Evolutionary conservation across 2,888 invertebrate species (phyloP).

Genomic region (Heliconius ismenius): DNA sequence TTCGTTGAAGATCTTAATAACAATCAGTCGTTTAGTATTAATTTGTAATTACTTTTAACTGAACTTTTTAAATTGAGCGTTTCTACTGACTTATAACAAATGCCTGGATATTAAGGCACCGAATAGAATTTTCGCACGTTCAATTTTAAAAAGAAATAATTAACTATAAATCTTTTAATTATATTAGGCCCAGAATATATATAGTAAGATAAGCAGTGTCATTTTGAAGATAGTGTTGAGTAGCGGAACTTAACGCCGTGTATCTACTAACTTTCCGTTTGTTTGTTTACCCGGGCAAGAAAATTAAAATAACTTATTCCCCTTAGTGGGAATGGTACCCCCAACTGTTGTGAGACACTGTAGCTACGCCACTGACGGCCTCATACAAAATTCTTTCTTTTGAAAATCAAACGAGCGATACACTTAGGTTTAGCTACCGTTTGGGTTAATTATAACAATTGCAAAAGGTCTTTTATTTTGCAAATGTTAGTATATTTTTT

Average conservation of each 20-base stretch:
- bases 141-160: background rate
- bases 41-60: conserved; percentile 9
- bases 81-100: conserved; percentile 3
- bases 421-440: background rate
- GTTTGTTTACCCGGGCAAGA: background rate
- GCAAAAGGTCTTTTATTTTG: background rate
- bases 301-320: background rate
- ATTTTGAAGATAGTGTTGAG: background rate
- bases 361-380: too few relatives aligned
- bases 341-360: background rate
- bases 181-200: background rate
- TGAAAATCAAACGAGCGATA: background rate
- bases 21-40: conserved; percentile 48
- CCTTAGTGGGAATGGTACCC: background rate
- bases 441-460: background rate
- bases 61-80: conserved; percentile 22
- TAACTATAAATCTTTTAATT: background rate
- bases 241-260: background rate
- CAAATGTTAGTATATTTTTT: background rate
- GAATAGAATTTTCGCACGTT: background rate
- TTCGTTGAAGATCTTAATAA: conserved; percentile 58
- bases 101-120: conserved; percentile 23
- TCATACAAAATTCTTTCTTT: background rate
- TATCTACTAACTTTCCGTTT: background rate
- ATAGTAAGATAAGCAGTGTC: too few relatives aligned